phyloP scores from a whole-genome alignment of 1,140 invertebrate species.

The Camponotus pennsylvanicus region DNA sequence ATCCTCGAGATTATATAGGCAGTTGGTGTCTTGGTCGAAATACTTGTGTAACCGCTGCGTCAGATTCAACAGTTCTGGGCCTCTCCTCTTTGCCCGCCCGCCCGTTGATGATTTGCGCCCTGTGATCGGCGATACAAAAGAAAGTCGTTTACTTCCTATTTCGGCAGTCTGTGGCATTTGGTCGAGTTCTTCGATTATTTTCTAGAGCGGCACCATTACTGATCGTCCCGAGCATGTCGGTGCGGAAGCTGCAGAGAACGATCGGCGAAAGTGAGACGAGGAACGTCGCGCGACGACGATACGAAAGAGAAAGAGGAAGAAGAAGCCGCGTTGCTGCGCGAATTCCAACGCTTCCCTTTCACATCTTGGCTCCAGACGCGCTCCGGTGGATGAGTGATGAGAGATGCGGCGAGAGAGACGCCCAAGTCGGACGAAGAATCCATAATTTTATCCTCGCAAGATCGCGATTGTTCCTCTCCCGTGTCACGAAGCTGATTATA shows the following conservation, averaged over 20 bases:
- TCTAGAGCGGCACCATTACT: constrained; percentile 23
- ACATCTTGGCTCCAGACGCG: constrained; percentile 37
- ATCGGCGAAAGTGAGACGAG: neutral
- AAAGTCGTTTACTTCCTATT: constrained; percentile 11
- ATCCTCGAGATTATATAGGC: constrained; percentile 47
- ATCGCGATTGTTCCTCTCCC: neutral
- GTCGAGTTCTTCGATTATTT: constrained; percentile 55
- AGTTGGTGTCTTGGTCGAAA: constrained; percentile 61
- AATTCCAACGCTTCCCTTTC: neutral
- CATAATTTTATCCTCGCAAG: neutral
- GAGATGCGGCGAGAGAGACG: neutral
- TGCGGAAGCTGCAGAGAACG: neutral
- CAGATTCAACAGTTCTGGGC: constrained; percentile 4
- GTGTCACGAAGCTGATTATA: constrained; percentile 23
- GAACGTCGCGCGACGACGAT: neutral
- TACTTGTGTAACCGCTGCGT: constrained; percentile 1
- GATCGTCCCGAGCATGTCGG: neutral
- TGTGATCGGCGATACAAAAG: constrained; percentile 14
- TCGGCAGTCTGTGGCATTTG: constrained; percentile 58
- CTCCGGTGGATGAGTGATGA: constrained; percentile 4
- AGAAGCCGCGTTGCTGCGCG: neutral
- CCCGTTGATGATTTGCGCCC: no score
- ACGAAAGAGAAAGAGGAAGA: neutral
- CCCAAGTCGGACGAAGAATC: neutral
- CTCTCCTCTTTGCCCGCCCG: neutral